Conservation (phyloP, 2,113 vertebrate species). For the Megaleporinus macrocephalus region DNA sequence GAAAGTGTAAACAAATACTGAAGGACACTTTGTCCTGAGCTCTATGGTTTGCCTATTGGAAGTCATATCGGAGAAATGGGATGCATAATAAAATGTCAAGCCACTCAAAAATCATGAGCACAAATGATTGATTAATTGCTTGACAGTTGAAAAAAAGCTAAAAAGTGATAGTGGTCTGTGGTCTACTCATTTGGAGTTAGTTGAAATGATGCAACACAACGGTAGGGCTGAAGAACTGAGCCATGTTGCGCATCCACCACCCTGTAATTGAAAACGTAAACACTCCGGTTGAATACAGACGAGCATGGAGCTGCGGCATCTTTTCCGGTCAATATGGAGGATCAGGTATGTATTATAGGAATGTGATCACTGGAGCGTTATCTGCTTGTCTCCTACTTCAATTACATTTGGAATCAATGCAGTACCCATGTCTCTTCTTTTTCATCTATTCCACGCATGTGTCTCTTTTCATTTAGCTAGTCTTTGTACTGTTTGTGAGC, state of each 20-base stretch:
- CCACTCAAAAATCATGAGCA: slow-evolving; percentile 1
- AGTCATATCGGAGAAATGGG: slow-evolving; percentile 33
- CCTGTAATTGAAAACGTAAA: slow-evolving; percentile 39
- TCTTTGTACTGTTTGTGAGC: slow-evolving; percentile 54
- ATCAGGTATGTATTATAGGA: slow-evolving; percentile 39
- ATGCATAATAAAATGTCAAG: neutral
- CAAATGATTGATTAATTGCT: slow-evolving; percentile 40
- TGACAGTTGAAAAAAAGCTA: slow-evolving; percentile 23
- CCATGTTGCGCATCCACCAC: neutral
- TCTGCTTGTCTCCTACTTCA: slow-evolving; percentile 37
- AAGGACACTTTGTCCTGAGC: neutral
- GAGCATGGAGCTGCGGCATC: neutral
- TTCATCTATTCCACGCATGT: slow-evolving; percentile 19
- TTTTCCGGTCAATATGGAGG: slow-evolving; percentile 39
- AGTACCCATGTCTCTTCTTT: slow-evolving; percentile 40
- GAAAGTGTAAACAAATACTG: too few species aligned
- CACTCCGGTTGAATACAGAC: slow-evolving; percentile 11
- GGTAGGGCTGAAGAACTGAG: slow-evolving; percentile 3
- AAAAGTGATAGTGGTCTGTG: slow-evolving; percentile 21
- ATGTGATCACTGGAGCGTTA: slow-evolving; percentile 15
- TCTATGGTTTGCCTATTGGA: slow-evolving; percentile 6
- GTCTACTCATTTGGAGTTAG: neutral
- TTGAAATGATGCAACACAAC: neutral
- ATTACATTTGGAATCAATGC: slow-evolving; percentile 34
- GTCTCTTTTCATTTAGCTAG: slow-evolving; percentile 55